A percentile compares a stretch with the other conserved stretches of the same genome.
Conservation (phyloP, 2,797 vertebrate genomes). For the Tokudaia muenninki region DNA sequence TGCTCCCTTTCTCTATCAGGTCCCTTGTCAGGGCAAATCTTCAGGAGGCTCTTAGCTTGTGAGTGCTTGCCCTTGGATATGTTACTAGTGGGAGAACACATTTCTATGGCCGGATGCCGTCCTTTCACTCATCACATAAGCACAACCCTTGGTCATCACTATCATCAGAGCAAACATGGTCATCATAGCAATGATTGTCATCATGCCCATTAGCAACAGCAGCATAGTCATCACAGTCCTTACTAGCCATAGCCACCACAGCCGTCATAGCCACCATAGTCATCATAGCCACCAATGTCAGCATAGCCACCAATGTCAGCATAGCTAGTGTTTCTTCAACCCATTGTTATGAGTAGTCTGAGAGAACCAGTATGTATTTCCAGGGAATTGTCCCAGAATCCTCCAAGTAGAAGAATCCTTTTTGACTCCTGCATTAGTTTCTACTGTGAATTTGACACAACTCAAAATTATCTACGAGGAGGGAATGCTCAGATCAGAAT, state of each 20-base stretch:
- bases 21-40: not conserved
- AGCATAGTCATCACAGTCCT: not conserved
- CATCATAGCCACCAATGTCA: not conserved
- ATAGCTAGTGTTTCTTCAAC: not conserved
- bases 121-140: not conserved
- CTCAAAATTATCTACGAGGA: not conserved
- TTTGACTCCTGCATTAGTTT: not conserved
- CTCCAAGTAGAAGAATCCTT: not conserved
- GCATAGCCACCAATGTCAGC: not conserved
- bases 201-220: not conserved
- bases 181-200: not conserved
- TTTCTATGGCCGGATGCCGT: not conserved
- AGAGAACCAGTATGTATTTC: not conserved
- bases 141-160: not conserved
- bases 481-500: not conserved
- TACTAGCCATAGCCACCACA: not conserved
- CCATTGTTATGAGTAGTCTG: not conserved
- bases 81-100: not conserved
- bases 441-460: not conserved
- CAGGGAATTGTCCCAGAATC: not conserved
- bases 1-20: not conserved
- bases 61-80: not conserved
- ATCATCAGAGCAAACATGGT: not conserved
- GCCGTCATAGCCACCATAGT: accelerated
- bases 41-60: not conserved